These are phyloP conservation scores for Helicoverpa zea DNA, from an alignment of 1,140 invertebrate genomes.

Conservation along the genomic window DNA sequence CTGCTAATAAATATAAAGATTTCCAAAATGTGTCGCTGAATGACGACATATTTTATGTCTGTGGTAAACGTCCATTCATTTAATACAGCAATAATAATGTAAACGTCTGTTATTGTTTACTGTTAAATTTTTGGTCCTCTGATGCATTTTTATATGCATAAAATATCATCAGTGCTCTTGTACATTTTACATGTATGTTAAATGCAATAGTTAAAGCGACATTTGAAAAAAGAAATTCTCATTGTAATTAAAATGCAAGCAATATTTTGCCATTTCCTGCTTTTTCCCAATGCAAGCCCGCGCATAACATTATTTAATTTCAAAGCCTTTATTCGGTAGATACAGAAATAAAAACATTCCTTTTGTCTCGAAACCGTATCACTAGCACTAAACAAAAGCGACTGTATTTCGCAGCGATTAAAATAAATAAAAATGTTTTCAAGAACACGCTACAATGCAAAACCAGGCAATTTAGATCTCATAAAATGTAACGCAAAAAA, in stretches of 20 bases:
- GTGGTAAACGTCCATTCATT: too few relatives aligned
- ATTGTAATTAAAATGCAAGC: background rate
- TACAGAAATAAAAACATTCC: conserved; percentile 16
- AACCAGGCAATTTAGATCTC: conserved; percentile 15
- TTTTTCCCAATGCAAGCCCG: background rate
- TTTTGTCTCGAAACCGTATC: conserved; percentile 9
- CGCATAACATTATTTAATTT: conserved; percentile 16
- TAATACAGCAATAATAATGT: too few relatives aligned
- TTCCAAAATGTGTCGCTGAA: too few relatives aligned
- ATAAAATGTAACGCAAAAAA: conserved; percentile 19
- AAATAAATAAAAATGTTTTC: conserved; percentile 33
- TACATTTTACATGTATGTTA: too few relatives aligned
- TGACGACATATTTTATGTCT: too few relatives aligned
- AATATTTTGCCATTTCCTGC: background rate
- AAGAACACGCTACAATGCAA: conserved; percentile 22
- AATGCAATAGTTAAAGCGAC: too few relatives aligned
- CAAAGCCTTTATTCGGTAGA: conserved; percentile 21
- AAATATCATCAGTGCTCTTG: too few relatives aligned
- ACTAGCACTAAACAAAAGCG: conserved; percentile 9
- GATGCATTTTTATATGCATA: too few relatives aligned
- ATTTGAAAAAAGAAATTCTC: too few relatives aligned
- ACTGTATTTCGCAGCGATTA: conserved; percentile 27
- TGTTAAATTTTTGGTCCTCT: too few relatives aligned
- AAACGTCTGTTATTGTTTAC: too few relatives aligned
- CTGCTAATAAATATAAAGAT: too few relatives aligned